These are phyloP conservation scores for Drosophila rhopaloa DNA, from an alignment of 1,140 invertebrate species.

Conservation along the genomic window DNA sequence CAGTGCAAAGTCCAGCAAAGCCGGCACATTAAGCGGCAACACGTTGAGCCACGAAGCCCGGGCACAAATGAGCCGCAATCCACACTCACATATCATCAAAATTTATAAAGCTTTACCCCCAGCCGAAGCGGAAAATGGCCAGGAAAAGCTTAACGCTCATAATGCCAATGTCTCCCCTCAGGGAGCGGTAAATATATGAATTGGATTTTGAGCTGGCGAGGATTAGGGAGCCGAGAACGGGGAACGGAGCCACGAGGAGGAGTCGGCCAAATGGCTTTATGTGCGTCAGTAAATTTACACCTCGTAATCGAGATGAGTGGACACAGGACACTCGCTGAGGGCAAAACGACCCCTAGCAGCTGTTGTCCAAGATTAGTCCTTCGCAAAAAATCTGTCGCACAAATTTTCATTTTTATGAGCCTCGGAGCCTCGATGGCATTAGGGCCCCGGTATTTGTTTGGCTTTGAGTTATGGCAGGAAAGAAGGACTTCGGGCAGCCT, in stretches of 20 bases:
- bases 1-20: constrained; percentile 45
- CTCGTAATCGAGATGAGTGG: constrained; percentile 82
- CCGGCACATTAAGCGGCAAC: constrained; percentile 54
- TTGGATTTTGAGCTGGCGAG: constrained; percentile 73
- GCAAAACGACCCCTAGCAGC: constrained; percentile 52
- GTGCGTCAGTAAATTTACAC: constrained; percentile 81
- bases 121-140: constrained; percentile 53
- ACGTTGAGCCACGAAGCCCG: constrained; percentile 57
- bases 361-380: constrained; percentile 74
- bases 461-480: constrained; percentile 33
- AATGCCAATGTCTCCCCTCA: constrained; percentile 63
- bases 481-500: constrained; percentile 3
- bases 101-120: constrained; percentile 70
- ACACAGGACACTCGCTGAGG: constrained; percentile 38
- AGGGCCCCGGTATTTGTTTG: constrained; percentile 35
- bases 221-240: constrained; percentile 32
- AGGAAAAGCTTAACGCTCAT: constrained; percentile 71
- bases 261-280: constrained; percentile 75
- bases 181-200: constrained; percentile 80
- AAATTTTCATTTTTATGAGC: constrained; percentile 80
- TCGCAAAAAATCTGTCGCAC: constrained; percentile 71
- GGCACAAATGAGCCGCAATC: constrained; percentile 52
- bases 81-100: constrained; percentile 61
- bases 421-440: constrained; percentile 26
- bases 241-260: background rate